A percentile compares a stretch with the other conserved stretches of the same genome.
Conservation (phyloP, 1,140 invertebrate genomes). For the Hypothenemus hampei region DNA sequence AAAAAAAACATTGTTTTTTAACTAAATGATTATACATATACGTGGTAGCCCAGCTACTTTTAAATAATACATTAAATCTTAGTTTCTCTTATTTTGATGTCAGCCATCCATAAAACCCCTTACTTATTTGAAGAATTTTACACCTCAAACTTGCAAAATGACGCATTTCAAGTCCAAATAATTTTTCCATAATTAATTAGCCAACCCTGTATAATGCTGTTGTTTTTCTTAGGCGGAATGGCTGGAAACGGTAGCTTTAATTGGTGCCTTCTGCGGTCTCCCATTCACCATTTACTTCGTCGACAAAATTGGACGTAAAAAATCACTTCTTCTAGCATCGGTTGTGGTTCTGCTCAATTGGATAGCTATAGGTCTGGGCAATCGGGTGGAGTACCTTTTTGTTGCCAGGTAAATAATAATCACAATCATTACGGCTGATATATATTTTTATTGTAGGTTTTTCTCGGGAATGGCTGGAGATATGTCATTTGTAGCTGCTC, state of each 20-base stretch:
- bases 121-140: too few relatives aligned
- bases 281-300: conserved; percentile 51
- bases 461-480: conserved; percentile 36
- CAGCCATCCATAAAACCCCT: too few relatives aligned
- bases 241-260: conserved; percentile 57
- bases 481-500: conserved; percentile 31
- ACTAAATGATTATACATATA: too few relatives aligned
- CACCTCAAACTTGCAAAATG: too few relatives aligned
- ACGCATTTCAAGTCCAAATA: too few relatives aligned
- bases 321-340: conserved; percentile 52
- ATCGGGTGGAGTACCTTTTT: conserved; percentile 29
- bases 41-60: too few relatives aligned
- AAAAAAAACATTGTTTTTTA: too few relatives aligned
- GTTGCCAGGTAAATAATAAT: conserved; percentile 22
- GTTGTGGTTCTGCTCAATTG: conserved; percentile 59
- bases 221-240: conserved; percentile 53
- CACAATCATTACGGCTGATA: too few relatives aligned
- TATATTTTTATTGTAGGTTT: conserved; percentile 32
- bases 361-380: conserved; percentile 40
- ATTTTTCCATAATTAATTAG: too few relatives aligned
- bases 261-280: conserved; percentile 58
- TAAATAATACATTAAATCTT: too few relatives aligned
- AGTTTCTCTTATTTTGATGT: too few relatives aligned
- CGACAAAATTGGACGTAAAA: conserved; percentile 60
- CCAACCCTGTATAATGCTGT: too few relatives aligned